These are phyloP conservation scores for Ceratotherium simum DNA, from an alignment of 2,113 vertebrate species.

Conservation along the genomic window DNA sequence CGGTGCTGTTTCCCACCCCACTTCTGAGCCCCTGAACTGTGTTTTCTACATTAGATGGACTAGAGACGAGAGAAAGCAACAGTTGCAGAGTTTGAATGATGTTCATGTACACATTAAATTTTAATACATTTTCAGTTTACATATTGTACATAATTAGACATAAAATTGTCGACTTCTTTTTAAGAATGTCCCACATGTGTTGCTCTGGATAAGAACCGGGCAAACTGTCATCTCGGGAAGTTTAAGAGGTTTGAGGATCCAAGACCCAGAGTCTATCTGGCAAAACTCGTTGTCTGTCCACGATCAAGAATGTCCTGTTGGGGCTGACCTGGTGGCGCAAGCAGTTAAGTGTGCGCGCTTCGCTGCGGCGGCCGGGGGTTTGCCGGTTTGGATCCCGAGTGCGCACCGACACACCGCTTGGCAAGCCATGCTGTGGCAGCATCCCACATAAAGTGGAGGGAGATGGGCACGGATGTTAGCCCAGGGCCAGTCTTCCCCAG, in stretches of 20 bases:
- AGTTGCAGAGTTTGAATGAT: not conserved
- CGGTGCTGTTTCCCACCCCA: not conserved
- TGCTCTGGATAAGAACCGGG: not conserved
- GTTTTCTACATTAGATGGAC: not conserved
- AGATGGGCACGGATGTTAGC: no score
- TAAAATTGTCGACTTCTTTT: not conserved
- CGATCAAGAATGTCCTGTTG: not conserved
- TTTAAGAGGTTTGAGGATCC: not conserved
- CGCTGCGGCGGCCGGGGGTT: no score
- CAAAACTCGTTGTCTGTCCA: not conserved
- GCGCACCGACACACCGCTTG: no score
- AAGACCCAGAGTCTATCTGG: not conserved
- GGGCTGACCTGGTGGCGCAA: no score
- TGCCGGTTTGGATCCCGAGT: no score
- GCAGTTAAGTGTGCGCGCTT: no score
- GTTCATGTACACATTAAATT: not conserved
- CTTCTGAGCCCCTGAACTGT: not conserved
- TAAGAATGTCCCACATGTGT: not conserved
- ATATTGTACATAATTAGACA: not conserved
- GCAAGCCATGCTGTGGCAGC: no score
- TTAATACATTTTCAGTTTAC: constrained; percentile 38
- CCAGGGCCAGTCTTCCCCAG: no score
- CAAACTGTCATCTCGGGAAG: not conserved
- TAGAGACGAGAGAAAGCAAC: not conserved
- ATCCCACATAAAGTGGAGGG: no score